phyloP scores from a whole-genome alignment of 2,113 vertebrate species.

The Phalacrocorax carbo region DNA sequence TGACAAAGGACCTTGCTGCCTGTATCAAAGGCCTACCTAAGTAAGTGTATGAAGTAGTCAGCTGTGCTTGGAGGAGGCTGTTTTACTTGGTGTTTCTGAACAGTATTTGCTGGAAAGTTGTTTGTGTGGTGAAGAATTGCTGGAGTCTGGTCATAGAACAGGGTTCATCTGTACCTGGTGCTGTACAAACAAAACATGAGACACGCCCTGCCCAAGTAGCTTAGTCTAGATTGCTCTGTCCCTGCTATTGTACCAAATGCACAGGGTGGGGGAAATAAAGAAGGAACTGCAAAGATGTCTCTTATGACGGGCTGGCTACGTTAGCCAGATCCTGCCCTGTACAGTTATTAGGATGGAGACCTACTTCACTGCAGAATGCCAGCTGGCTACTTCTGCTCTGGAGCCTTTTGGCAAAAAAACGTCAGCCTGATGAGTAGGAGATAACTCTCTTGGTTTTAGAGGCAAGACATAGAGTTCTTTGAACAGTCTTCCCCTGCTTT shows the following conservation, averaged over 20 bases:
- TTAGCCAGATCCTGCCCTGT: background rate
- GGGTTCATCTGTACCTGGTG: background rate
- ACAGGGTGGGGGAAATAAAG: no score
- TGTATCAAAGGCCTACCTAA: constrained; percentile 93
- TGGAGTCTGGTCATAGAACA: background rate
- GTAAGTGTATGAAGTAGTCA: constrained; percentile 75
- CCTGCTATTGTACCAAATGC: background rate
- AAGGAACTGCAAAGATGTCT: background rate
- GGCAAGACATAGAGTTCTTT: background rate
- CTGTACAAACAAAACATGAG: background rate
- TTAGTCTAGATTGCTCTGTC: background rate
- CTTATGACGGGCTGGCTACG: background rate
- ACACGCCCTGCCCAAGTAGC: background rate
- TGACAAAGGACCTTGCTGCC: constrained; percentile 97
- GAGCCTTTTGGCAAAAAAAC: background rate
- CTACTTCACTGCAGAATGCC: background rate
- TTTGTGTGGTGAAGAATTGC: background rate
- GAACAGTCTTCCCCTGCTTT: background rate
- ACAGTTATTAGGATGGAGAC: background rate
- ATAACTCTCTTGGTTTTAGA: background rate
- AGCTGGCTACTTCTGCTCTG: background rate
- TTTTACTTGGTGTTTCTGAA: background rate
- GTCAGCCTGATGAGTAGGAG: background rate
- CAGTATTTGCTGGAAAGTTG: background rate
- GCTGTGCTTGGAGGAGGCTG: background rate